Evolutionary conservation across 1,140 invertebrate genomes (phyloP).

Genomic region (Antheraea pernyi): DNA sequence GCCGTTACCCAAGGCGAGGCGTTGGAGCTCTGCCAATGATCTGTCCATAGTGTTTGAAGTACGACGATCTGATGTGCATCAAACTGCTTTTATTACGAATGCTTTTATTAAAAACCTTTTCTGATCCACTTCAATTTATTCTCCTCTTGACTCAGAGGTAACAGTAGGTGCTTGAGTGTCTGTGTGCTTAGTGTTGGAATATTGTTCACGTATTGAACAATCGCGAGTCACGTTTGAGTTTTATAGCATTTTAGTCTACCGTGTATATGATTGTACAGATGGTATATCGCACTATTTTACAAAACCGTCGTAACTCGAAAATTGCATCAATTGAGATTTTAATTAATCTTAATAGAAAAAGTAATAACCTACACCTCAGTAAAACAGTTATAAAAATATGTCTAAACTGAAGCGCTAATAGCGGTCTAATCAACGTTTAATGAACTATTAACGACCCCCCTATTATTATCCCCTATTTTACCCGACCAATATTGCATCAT

Average conservation of each 20-base stretch:
- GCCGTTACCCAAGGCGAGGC: slow-evolving; percentile 19
- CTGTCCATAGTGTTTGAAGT: slow-evolving; percentile 34
- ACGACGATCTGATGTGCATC: slow-evolving; percentile 28
- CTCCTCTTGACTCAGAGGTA: slow-evolving; percentile 4
- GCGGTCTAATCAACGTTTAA: too few relatives aligned
- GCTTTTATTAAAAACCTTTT: slow-evolving; percentile 26
- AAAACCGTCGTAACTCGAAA: too few relatives aligned
- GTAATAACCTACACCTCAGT: too few relatives aligned
- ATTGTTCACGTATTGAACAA: neutral
- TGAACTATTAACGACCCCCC: too few relatives aligned
- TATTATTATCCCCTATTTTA: too few relatives aligned
- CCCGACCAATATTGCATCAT: too few relatives aligned
- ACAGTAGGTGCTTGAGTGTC: neutral
- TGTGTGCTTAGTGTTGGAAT: neutral
- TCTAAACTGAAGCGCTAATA: too few relatives aligned
- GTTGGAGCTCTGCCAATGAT: slow-evolving; percentile 34
- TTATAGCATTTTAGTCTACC: neutral
- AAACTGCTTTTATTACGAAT: slow-evolving; percentile 35
- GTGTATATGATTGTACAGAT: too few relatives aligned
- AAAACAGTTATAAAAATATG: too few relatives aligned
- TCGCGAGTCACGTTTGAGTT: neutral
- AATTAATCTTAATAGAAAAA: too few relatives aligned
- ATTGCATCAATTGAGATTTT: too few relatives aligned
- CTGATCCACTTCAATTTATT: neutral
- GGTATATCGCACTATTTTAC: too few relatives aligned